Evolutionary conservation across 2,797 vertebrate species (phyloP).

Genomic region (Synanceia verrucosa): DNA sequence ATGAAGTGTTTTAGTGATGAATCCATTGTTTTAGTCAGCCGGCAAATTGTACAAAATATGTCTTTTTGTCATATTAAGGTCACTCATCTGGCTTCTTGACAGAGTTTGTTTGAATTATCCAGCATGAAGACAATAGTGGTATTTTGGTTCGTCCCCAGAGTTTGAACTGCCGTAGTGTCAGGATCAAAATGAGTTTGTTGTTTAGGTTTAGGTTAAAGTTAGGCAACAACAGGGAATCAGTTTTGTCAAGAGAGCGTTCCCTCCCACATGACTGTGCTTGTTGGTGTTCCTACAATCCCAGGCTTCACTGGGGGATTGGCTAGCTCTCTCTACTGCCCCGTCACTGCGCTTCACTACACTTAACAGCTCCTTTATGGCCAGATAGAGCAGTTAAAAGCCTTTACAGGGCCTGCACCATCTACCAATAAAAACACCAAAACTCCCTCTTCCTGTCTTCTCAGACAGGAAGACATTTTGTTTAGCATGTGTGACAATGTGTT

Average conservation of each 20-base stretch:
- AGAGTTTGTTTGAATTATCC: neutral
- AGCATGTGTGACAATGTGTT: conserved; percentile 47
- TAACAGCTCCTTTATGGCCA: conserved; percentile 78
- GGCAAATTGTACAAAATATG: too few relatives aligned
- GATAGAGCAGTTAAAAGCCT: conserved; percentile 78
- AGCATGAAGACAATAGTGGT: neutral
- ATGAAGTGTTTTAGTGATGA: neutral
- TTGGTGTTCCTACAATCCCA: conserved; percentile 61
- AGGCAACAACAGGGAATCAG: neutral
- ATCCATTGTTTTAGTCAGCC: neutral
- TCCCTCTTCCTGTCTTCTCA: conserved; percentile 74
- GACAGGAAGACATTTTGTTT: conserved; percentile 56
- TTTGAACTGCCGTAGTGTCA: neutral
- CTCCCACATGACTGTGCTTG: conserved; percentile 15
- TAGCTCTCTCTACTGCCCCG: conserved; percentile 56
- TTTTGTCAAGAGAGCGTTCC: neutral
- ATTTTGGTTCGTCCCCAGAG: neutral
- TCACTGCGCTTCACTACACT: conserved; percentile 78
- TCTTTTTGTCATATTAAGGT: neutral
- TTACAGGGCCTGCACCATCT: conserved; percentile 77
- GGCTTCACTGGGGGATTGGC: conserved; percentile 40
- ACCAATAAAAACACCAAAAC: conserved; percentile 77
- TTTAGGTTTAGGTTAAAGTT: conserved; percentile 6
- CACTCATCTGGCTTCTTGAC: neutral
- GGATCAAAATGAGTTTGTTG: neutral